Base-by-base conservation (phyloP, 1,140 invertebrate species). In the Mya arenaria region DNA sequence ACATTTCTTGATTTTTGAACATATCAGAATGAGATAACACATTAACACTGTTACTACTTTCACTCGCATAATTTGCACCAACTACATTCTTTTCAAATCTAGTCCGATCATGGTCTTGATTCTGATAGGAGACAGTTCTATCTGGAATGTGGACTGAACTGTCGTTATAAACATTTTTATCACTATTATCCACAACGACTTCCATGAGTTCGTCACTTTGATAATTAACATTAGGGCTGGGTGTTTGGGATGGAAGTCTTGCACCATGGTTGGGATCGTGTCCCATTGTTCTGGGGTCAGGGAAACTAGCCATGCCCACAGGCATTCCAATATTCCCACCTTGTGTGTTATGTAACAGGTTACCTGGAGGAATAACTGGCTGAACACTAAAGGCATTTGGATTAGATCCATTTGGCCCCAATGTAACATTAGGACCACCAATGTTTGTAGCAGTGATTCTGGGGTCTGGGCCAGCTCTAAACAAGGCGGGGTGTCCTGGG, bases 81-180 rank as follows among this genome's bases (percentile, higher is more conserved):
- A 72, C 48, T 37, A 8, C 34, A 58, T 37, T 36, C 52, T 75
- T n/a, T n/a, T n/a, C n/a, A n/a, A n/a, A n/a, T n/a, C n/a, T n/a
- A 80, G 77, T 80, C 77, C 77, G 77, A 60, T 80, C 77, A 80
- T 80, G 77, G 30, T 80, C 77, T 71, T 80, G 77, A 25, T 58
- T 62, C 62, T 80, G 77, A 71, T 80, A 80, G 52, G 66, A 69
- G 41, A 69, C 77, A 62, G 52, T 13, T 39, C 55, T 71, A 71
- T 65, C 48, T 15, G 77, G 77, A 69, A 80, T 80, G 75, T 78
- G 48, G 6, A 58, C 37, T 34, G 62, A 65, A 34, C 23, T 32
- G 39, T 60, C 37, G 41, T 41, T 19, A 44, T 63, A 34, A 55
- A n/a, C n/a, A n/a, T n/a, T n/a, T n/a, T n/a, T n/a, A n/a, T n/a